Evolutionary conservation across 2,113 vertebrate genomes (phyloP).

Genomic region (Hiodon alosoides): DNA sequence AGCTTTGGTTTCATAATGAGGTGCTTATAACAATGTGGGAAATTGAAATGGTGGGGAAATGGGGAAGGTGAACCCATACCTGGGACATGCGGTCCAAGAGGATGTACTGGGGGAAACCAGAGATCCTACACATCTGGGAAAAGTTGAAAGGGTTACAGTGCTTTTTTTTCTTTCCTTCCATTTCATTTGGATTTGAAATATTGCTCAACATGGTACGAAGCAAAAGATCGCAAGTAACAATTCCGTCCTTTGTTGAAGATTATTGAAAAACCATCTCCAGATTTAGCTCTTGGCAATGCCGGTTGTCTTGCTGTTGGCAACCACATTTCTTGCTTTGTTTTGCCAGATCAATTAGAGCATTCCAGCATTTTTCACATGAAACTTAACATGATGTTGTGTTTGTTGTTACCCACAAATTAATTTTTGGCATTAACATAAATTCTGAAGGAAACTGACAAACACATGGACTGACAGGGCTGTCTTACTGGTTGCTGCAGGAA

Average conservation of each 20-base stretch:
- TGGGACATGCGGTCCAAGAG: not conserved
- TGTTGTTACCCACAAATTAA: slow-evolving; percentile 70
- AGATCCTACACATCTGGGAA: slow-evolving; percentile 13
- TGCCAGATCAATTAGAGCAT: slow-evolving; percentile 64
- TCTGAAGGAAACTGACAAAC: slow-evolving; percentile 64
- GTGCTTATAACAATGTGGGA: slow-evolving; percentile 15
- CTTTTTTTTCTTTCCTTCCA: not conserved
- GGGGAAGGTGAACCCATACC: not conserved
- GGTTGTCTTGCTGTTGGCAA: slow-evolving; percentile 19
- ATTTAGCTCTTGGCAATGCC: slow-evolving; percentile 26
- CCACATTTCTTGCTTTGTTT: slow-evolving; percentile 24
- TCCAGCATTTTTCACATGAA: slow-evolving; percentile 61
- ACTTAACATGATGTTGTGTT: slow-evolving; percentile 55
- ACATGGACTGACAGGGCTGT: slow-evolving; percentile 49
- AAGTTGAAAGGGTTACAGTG: not conserved
- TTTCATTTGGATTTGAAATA: slow-evolving; percentile 16
- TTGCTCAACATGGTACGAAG: slow-evolving; percentile 19
- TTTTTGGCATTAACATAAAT: slow-evolving; percentile 64
- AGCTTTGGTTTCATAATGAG: slow-evolving; percentile 9
- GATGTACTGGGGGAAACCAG: not conserved
- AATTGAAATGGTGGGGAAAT: not conserved
- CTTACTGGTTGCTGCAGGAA: slow-evolving; percentile 11
- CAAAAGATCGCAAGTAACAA: slow-evolving; percentile 17
- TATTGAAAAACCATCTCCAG: slow-evolving; percentile 31
- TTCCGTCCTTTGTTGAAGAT: slow-evolving; percentile 22